These are phyloP conservation scores for Setipinna tenuifilis DNA, from an alignment of 2,797 vertebrate species.

Conservation along the genomic window DNA sequence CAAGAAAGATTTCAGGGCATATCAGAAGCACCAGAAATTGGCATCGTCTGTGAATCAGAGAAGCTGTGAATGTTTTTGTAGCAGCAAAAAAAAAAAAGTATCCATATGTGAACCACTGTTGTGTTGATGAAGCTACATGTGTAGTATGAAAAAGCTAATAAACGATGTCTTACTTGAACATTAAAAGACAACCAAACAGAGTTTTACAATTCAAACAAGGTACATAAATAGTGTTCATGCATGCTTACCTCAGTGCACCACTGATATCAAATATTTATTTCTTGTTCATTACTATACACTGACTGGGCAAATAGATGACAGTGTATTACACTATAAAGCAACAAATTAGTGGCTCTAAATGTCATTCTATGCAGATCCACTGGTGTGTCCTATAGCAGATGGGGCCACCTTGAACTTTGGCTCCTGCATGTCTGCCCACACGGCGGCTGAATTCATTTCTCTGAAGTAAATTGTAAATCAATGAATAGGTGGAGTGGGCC, in stretches of 20 bases:
- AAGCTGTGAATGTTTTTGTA: neutral
- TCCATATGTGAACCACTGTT: no score
- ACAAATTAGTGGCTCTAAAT: neutral
- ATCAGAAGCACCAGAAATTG: neutral
- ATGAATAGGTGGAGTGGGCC: constrained; percentile 35
- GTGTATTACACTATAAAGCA: neutral
- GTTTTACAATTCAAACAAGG: no score
- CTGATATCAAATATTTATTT: neutral
- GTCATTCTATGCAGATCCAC: neutral
- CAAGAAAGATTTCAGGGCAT: neutral
- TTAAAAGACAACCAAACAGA: no score
- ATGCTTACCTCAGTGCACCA: no score
- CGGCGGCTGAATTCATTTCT: constrained; percentile 34
- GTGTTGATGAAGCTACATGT: no score
- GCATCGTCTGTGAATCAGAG: neutral
- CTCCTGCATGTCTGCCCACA: constrained; percentile 18
- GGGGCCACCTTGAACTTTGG: constrained; percentile 23
- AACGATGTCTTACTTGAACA: no score
- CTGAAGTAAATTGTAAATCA: constrained; percentile 45
- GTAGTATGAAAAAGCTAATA: no score
- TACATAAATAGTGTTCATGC: no score
- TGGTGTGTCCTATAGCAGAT: neutral
- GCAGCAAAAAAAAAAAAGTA: no score
- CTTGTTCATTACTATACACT: neutral
- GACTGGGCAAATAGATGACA: neutral